Evolutionary conservation across 92 coral and sea anemone genomes (phyloP).

Genomic region (Parazoanthus darwini): DNA sequence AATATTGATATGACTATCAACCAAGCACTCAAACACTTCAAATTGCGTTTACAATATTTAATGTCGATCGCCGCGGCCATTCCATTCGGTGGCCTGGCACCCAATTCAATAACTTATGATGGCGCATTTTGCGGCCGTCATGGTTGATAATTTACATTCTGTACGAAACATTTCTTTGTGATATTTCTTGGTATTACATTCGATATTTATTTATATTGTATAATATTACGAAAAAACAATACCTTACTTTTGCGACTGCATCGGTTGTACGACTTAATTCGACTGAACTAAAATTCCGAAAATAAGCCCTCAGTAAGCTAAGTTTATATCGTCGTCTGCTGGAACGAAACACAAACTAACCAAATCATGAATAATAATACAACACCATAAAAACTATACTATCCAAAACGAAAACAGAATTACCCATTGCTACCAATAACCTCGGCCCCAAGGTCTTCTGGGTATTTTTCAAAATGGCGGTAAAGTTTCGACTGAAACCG

Average conservation of each 20-base stretch:
- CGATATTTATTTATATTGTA: background rate
- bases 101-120: conserved; percentile 1
- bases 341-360: too few species aligned
- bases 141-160: background rate
- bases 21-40: background rate
- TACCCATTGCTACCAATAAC: too few species aligned
- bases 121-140: background rate
- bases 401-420: too few species aligned
- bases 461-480: too few species aligned
- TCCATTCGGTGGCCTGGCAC: background rate
- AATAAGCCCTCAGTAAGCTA: background rate
- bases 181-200: background rate
- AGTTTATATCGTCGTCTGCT: background rate
- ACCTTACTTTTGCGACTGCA: background rate
- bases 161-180: background rate
- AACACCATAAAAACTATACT: too few species aligned
- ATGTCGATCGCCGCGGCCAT: background rate
- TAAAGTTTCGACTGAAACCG: too few species aligned
- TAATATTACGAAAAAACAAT: background rate
- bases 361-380: too few species aligned
- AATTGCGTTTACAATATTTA: background rate
- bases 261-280: background rate
- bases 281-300: background rate
- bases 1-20: too few species aligned
- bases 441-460: too few species aligned